Evolutionary conservation across 2,797 vertebrate genomes (phyloP).

Genomic region (Brotula barbata): DNA sequence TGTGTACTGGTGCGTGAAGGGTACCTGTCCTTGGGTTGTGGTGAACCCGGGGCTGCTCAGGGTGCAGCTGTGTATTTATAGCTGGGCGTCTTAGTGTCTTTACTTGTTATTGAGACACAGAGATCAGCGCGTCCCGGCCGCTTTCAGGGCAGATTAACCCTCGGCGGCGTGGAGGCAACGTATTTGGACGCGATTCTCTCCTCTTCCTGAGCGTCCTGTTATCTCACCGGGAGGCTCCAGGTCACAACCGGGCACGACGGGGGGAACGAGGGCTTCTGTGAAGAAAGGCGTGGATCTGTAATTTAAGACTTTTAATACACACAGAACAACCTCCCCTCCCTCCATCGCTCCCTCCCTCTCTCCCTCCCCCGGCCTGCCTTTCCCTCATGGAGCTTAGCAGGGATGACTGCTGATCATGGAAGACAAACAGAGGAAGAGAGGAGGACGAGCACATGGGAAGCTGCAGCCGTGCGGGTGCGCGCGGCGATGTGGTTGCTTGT

Average conservation of each 20-base stretch:
- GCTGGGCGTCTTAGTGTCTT: constrained; percentile 64
- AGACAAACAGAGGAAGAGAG: constrained; percentile 38
- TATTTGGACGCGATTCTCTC: background rate
- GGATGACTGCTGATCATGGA: constrained; percentile 19
- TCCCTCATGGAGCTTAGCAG: constrained; percentile 5
- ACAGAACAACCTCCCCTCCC: too few species aligned
- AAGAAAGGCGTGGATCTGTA: constrained; percentile 29
- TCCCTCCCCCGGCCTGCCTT: too few species aligned
- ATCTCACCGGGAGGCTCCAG: background rate
- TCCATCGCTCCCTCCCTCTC: too few species aligned
- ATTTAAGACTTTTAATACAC: constrained; percentile 24
- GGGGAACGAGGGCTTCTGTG: constrained; percentile 11
- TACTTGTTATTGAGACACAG: constrained; percentile 53
- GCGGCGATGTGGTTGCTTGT: constrained; percentile 12
- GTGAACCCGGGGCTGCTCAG: constrained; percentile 16
- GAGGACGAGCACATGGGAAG: constrained; percentile 5
- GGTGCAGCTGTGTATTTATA: constrained; percentile 62
- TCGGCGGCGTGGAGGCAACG: background rate
- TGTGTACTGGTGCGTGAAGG: constrained; percentile 4
- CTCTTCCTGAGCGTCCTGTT: background rate
- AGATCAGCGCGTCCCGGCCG: constrained; percentile 53
- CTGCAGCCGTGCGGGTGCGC: background rate
- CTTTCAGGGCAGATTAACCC: constrained; percentile 55
- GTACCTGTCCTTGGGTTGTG: constrained; percentile 24
- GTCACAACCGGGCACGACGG: constrained; percentile 11